Evolutionary conservation across 2,888 invertebrate species (phyloP), one percentile per base, ranked within the genome.

Genomic region (Platycheirus rosarum): DNA sequence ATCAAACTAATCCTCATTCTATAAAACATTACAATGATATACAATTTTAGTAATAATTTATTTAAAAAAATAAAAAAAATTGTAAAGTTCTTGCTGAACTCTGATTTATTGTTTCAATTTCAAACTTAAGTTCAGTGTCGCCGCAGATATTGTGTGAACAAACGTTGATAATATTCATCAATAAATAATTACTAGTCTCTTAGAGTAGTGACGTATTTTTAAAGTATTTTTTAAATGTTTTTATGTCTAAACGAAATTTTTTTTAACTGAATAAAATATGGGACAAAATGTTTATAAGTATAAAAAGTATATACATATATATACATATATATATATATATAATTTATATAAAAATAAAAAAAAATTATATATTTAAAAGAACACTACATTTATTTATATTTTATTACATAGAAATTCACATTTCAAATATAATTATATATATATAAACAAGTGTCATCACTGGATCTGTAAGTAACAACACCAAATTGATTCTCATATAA

Each of bases 111-210:
- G 3, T 23, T 23, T 23, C 23, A 23, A n/a, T n/a, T n/a, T n/a
- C n/a, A n/a, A n/a, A n/a, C n/a, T n/a, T n/a, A n/a, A n/a, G n/a
- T 23, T 8, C 8, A 32, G 29, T 32, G 14, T 49, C 29, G 23
- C 26, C 16, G 18, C 16, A 7, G n/a, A 1, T 14, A n/a, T 18
- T 51, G 49, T 51, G 16, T 23, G 35, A 6, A 49, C 20, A 40
- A 29, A 2, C 26, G 26, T 69, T 62, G 18, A 51, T 66, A 51
- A 26, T 23, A 26, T 75, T 53, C 53, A 53, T 62, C 60, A 75
- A 69, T 75, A 49, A 49, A 8, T 49, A 49, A 62, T 69, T 53
- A 62, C 44, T 69, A 69, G 60, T 69, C 69, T 53, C 18, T 46
- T 37, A 62, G 53, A 8, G 23, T 53, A 53, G 63, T 40, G 49